Base-by-base conservation (phyloP, 2,113 vertebrate genomes). In the Calidris pugnax region DNA sequence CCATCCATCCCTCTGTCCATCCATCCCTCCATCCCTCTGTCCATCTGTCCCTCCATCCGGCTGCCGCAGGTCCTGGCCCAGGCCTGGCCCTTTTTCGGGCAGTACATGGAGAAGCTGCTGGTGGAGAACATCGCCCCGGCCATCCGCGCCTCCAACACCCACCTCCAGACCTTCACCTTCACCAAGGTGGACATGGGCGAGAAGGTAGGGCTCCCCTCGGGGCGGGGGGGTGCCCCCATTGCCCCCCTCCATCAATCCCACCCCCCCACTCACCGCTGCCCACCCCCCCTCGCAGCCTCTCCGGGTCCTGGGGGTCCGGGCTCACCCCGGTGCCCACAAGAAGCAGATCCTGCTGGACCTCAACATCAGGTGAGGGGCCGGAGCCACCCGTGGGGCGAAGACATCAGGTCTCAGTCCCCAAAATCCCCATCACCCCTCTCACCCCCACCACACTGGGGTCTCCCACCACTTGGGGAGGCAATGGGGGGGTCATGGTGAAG, bases 161-260 rank as follows among this genome's bases (percentile, higher is more conserved):
- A 99, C 77, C 98, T 99, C 84, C 99, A 99, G 85, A 99, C 99
- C 5, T 99, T 99, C 77, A 98, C 98, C 95, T 99, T 99, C 96
- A 99, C 95, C 51, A 79, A 90, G 28, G 96, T 98, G 87, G 97
- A 98, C 71, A 63, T 98, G 89, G 98, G 98, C 22, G 97, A 97
- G 88, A 97, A 97, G 95, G 97, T 97, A 66, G 33, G 48, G 45
- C 23, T 18, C 6, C 12, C 51, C 71, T 12, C 28, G 4, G 71
- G 68, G 10, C 4, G 9, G 45, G 26, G n/a, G 68, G 68, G 26
- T 10, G 13, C 4, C 37, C 27, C n/a, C 45, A 3, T 4, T 2
- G 2, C 37, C 14, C 15, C 33, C 53, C 35, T n/a, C 47, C 68
- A 21, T 47, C 9, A 47, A 8, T 21, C 45, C 9, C 19, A 20